phyloP scores from a whole-genome alignment of 2,113 vertebrate species.

The Mustela lutreola region DNA sequence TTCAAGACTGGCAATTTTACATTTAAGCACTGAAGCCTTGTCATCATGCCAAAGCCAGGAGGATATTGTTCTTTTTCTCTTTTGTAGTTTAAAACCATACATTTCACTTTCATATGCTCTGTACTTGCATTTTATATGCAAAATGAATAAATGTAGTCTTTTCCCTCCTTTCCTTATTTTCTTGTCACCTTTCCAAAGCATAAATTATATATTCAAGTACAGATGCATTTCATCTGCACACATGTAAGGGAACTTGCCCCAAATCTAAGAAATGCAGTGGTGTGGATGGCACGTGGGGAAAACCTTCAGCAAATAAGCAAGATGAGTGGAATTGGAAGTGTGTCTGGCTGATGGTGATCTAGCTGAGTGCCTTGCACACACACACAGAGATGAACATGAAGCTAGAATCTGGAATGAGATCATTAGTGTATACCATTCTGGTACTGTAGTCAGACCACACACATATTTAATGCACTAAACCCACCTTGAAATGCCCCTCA shows the following conservation, averaged over 20 bases:
- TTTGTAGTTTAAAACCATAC: constrained; percentile 46
- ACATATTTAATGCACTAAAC: constrained; percentile 58
- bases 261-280: background rate
- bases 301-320: constrained; percentile 20
- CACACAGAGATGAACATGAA: background rate
- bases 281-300: background rate
- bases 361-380: background rate
- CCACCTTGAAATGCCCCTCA: constrained; percentile 72
- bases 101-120: constrained; percentile 38
- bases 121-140: background rate
- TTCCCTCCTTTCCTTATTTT: too few relatives aligned
- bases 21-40: constrained; percentile 1
- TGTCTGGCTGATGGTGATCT: background rate
- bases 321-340: background rate
- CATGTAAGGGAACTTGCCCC: background rate
- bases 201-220: background rate
- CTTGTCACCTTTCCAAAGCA: too few relatives aligned
- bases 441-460: constrained; percentile 55
- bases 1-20: background rate
- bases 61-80: background rate
- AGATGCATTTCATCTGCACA: background rate
- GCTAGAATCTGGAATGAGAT: constrained; percentile 59
- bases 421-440: constrained; percentile 48
- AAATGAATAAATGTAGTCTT: background rate
- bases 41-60: constrained; percentile 28